Evolutionary conservation across 2,888 invertebrate species (phyloP), one percentile per base, ranked within the genome.

Genomic region (Apotomis betuletana): DNA sequence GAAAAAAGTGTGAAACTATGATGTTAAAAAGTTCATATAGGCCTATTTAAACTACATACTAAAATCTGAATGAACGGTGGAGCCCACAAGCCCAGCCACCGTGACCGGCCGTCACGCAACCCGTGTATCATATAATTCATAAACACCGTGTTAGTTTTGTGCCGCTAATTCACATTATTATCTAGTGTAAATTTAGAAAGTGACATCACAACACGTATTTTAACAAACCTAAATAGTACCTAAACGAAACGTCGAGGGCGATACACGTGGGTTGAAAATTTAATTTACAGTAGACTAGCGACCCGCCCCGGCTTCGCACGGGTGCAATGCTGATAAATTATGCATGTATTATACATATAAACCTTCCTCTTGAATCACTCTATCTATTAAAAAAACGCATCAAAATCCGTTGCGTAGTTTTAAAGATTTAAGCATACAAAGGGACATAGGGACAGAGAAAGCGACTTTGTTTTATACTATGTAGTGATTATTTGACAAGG

Each of bases 11-110:
- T 27, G 2, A 27, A 27, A 27, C 27, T 27, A 27, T 27, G 27
- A 27, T 27, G 27, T 27, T 10, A 15, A 57, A 57, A 57, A 9
- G 55, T 15, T 41, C 54, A 4, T 36, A 44, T 10, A 44, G n/a
- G n/a, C 27, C 27, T 61, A 27, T 27, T 15, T 41, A 44, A 13
- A 41, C 13, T 41, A 52, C 38, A 52, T 46, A 13, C 13, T 9
- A 13, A 67, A 71, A 61, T 60, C 46, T 55, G 60, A 67, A 55
- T 61, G 60, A 57, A 38, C 60, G 59, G 54, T 27, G 49, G 55
- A 67, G 15, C 62, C 67, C 71, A 67, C 62, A 67, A 63, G 57
- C 62, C 38, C 62, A 67, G 44, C 59, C 63, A 72, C 62, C 63
- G 63, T 72, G 58, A 68, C 51, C 44, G 15, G 55, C 61, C 61